phyloP scores from a whole-genome alignment of 2,888 invertebrate species.

The Rosalia funebris region DNA sequence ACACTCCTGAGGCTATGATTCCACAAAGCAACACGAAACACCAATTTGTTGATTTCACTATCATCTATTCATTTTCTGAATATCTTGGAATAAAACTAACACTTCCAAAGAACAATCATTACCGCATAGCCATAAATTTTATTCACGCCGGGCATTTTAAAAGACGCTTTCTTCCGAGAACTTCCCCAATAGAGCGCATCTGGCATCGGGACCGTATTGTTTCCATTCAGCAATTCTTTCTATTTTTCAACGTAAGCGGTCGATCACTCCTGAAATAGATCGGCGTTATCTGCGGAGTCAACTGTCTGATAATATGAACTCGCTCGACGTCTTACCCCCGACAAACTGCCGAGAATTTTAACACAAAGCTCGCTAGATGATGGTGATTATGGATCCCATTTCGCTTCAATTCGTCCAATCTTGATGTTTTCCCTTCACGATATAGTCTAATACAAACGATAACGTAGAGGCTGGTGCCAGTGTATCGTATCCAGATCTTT shows the following conservation, averaged over 20 bases:
- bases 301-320: conserved; percentile 19
- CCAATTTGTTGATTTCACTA: too few relatives aligned
- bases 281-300: conserved; percentile 10
- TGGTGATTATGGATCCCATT: conserved; percentile 15
- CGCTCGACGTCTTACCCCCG: conserved; percentile 10
- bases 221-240: not conserved
- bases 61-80: too few relatives aligned
- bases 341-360: conserved; percentile 12
- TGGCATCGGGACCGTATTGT: not conserved
- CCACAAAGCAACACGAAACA: too few relatives aligned
- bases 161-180: not conserved
- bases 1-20: too few relatives aligned
- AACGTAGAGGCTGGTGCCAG: conserved; percentile 3
- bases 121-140: too few relatives aligned
- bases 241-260: not conserved
- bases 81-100: too few relatives aligned
- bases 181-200: too few relatives aligned
- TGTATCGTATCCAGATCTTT: not conserved
- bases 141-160: not conserved
- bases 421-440: conserved; percentile 1
- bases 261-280: conserved; percentile 8
- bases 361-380: conserved; percentile 17
- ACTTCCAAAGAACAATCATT: too few relatives aligned
- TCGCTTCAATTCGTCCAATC: conserved; percentile 9
- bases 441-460: conserved; percentile 6